These are phyloP conservation scores for Pavo muticus DNA, from an alignment of 2,113 vertebrate genomes.

Conservation along the genomic window DNA sequence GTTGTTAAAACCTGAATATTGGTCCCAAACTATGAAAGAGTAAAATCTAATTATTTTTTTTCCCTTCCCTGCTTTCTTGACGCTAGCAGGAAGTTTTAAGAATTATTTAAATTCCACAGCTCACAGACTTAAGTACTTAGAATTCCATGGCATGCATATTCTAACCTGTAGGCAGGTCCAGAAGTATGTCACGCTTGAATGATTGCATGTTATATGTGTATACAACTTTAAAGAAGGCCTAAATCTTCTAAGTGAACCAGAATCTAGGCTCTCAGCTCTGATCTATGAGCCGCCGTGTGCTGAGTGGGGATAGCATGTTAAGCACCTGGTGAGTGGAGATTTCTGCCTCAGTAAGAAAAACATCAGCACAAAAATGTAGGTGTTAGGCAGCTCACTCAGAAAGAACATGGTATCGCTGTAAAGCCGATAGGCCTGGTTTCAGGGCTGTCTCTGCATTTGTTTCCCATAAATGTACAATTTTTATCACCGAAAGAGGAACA, in stretches of 20 bases:
- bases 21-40: neutral
- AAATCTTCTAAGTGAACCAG: neutral
- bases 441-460: neutral
- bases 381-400: neutral
- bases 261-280: neutral
- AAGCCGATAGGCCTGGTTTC: neutral
- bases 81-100: neutral
- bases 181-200: neutral
- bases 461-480: neutral
- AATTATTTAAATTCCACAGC: neutral
- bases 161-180: neutral
- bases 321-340: neutral
- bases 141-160: neutral
- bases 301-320: neutral
- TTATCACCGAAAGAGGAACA: neutral
- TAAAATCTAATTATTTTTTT: neutral
- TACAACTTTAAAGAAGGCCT: neutral
- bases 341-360: neutral
- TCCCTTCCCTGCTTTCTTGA: neutral
- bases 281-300: neutral
- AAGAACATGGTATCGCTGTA: neutral
- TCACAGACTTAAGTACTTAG: neutral
- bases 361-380: neutral
- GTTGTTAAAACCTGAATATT: neutral
- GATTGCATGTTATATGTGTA: neutral